phyloP scores from a whole-genome alignment of 2,797 vertebrate genomes.

The Micropoecilia bifurca region DNA sequence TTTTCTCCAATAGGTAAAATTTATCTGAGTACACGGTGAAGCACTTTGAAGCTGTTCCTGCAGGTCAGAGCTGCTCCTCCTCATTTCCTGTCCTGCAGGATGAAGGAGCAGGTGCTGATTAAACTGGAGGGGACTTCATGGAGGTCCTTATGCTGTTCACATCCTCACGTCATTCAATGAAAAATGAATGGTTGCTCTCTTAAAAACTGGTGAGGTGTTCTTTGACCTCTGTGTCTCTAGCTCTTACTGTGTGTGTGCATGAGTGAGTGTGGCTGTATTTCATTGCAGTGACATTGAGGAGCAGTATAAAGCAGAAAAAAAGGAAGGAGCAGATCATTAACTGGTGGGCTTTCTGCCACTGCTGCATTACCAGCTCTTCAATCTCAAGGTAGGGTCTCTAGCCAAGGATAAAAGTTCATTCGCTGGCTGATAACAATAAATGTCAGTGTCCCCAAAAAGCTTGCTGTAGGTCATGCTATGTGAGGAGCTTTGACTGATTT shows the following conservation, averaged over 20 bases:
- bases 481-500: background rate
- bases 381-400: slow-evolving; percentile 65
- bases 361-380: slow-evolving; percentile 64
- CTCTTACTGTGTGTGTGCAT: slow-evolving; percentile 22
- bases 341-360: slow-evolving; percentile 65
- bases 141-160: slow-evolving; percentile 60
- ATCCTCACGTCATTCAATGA: slow-evolving; percentile 66
- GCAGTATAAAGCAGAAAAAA: slow-evolving; percentile 49
- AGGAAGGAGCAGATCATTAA: slow-evolving; percentile 62
- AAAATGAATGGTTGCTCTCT: slow-evolving; percentile 68
- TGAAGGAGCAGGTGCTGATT: slow-evolving; percentile 48
- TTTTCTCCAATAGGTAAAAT: slow-evolving; percentile 13
- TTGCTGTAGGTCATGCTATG: background rate
- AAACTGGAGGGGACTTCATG: slow-evolving; percentile 61
- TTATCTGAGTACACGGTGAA: slow-evolving; percentile 21
- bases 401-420: slow-evolving; percentile 66
- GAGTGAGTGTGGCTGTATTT: slow-evolving; percentile 21
- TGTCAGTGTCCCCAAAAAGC: background rate
- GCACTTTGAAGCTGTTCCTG: slow-evolving; percentile 28
- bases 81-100: slow-evolving; percentile 48
- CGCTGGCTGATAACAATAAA: background rate
- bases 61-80: slow-evolving; percentile 43
- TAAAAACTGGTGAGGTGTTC: slow-evolving; percentile 55
- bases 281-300: slow-evolving; percentile 20
- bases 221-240: slow-evolving; percentile 68